Conservation (phyloP, 2,888 invertebrate genomes). For the Baronia brevicornis region DNA sequence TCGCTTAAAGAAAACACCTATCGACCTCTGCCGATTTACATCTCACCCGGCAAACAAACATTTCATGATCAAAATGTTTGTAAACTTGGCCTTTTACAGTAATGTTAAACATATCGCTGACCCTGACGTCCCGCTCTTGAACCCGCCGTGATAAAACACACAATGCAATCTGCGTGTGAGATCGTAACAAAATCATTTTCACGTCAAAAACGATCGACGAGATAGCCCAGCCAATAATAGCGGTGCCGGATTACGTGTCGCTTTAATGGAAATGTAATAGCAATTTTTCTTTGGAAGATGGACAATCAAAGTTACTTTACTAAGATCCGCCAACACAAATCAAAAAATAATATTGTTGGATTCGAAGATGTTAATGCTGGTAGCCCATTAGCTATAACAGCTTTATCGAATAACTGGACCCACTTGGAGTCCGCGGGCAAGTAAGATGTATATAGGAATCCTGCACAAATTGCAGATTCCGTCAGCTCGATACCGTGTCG, state of each 20-base stretch:
- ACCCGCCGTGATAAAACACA: conserved; percentile 26
- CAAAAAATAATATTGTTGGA: too few relatives aligned
- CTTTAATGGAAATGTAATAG: conserved; percentile 19
- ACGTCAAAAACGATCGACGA: conserved; percentile 32
- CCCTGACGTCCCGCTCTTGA: conserved; percentile 41
- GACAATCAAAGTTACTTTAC: too few relatives aligned
- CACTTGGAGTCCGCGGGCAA: too few relatives aligned
- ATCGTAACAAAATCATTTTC: conserved; percentile 48
- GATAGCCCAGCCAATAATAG: conserved; percentile 26
- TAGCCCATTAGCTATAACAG: too few relatives aligned
- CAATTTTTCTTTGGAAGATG: neutral
- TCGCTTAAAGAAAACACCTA: conserved; percentile 3
- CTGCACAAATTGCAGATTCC: too few relatives aligned
- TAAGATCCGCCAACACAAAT: too few relatives aligned
- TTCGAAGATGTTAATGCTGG: too few relatives aligned
- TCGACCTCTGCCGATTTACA: conserved; percentile 8
- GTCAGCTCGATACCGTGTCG: too few relatives aligned
- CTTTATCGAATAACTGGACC: too few relatives aligned
- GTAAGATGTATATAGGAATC: too few relatives aligned
- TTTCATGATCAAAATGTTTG: conserved; percentile 14
- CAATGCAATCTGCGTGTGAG: conserved; percentile 31
- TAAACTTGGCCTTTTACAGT: conserved; percentile 17
- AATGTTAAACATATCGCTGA: conserved; percentile 22
- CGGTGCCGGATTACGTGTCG: conserved; percentile 12
- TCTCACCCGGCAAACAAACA: conserved; percentile 13